Percentiles rank a stretch among this genome's conserved stretches.
Evolutionary conservation across 35 echinoderm and acorn worm genomes (phyloP).

Genomic region (Anneissia japonica): DNA sequence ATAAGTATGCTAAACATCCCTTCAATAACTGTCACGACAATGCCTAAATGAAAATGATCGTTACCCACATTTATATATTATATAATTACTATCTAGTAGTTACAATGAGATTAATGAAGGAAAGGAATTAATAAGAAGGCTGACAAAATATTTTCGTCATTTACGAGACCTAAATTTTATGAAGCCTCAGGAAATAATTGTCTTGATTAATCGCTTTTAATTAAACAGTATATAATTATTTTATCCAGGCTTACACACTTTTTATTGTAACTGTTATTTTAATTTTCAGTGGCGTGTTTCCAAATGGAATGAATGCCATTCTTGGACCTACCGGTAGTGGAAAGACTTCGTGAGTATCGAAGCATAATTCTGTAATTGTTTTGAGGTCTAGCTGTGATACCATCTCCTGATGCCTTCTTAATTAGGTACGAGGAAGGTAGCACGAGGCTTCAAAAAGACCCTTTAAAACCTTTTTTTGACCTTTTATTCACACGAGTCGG

Average conservation of each 20-base stretch:
- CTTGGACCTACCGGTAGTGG: constrained; percentile 89
- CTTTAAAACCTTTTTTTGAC: too few relatives aligned
- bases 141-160: background rate
- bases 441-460: too few relatives aligned
- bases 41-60: too few relatives aligned
- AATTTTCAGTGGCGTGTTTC: constrained; percentile 70
- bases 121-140: background rate
- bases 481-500: too few relatives aligned
- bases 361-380: too few relatives aligned
- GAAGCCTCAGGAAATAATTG: background rate
- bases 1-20: background rate
- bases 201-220: background rate
- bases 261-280: background rate
- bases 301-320: constrained; percentile 92
- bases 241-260: background rate
- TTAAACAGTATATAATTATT: background rate
- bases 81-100: too few relatives aligned
- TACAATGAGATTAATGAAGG: background rate
- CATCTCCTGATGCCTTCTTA: too few relatives aligned
- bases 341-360: constrained; percentile 92
- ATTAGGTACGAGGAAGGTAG: too few relatives aligned
- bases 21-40: background rate
- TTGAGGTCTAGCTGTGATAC: too few relatives aligned
- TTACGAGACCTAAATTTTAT: constrained; percentile 10
- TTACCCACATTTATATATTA: too few relatives aligned